A percentile compares a stretch with the other conserved stretches of the same genome.
These are phyloP conservation scores for Periophthalmodon schlosseri DNA, from an alignment of 2,113 vertebrate genomes.

Conservation along the genomic window DNA sequence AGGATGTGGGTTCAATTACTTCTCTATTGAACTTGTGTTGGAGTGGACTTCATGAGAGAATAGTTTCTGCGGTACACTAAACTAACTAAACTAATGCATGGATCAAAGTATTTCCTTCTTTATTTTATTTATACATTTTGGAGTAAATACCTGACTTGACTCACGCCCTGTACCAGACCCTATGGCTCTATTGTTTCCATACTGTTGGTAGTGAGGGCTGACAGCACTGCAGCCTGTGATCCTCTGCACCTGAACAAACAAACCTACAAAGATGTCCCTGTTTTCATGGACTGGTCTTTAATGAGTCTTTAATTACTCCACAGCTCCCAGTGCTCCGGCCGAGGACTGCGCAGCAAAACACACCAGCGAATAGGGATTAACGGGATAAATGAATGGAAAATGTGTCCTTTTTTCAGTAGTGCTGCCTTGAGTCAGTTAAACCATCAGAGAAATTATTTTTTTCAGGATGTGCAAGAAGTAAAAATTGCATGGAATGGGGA, in stretches of 20 bases:
- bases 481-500: neutral
- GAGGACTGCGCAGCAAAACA: conserved; percentile 39
- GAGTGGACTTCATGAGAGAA: no score
- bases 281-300: conserved; percentile 65
- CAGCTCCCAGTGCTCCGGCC: conserved; percentile 43
- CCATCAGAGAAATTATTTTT: neutral
- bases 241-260: conserved; percentile 72
- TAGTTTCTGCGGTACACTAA: no score
- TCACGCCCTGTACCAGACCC: neutral
- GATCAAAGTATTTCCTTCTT: neutral
- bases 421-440: neutral
- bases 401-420: conserved; percentile 13
- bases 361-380: conserved; percentile 28
- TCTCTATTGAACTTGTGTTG: neutral
- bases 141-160: neutral
- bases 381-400: conserved; percentile 36
- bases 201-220: conserved; percentile 40
- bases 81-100: no score
- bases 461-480: neutral
- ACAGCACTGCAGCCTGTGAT: conserved; percentile 63
- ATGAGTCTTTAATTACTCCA: conserved; percentile 69
- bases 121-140: neutral
- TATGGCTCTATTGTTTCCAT: neutral
- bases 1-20: no score
- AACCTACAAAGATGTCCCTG: conserved; percentile 67